These are phyloP conservation scores for Raja brachyura DNA, from an alignment of 2,113 vertebrate genomes.

Conservation along the genomic window DNA sequence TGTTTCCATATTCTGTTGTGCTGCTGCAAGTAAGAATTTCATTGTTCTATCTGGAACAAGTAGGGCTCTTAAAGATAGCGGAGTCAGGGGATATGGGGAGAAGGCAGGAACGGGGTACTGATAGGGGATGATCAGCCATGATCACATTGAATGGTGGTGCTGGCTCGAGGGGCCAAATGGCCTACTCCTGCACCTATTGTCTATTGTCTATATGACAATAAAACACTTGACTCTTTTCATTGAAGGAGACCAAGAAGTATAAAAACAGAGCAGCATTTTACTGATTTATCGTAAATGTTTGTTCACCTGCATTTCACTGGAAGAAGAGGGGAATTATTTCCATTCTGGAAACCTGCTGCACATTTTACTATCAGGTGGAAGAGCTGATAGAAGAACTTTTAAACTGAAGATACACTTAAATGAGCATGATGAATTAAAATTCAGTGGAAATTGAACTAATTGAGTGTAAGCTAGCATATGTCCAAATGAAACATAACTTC, in stretches of 20 bases:
- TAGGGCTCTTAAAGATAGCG: no score
- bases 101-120: no score
- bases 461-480: neutral
- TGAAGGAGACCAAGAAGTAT: neutral
- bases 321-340: neutral
- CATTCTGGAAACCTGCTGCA: neutral
- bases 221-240: neutral
- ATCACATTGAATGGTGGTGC: no score
- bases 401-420: neutral
- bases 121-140: no score
- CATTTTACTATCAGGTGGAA: neutral
- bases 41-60: no score
- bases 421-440: neutral
- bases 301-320: neutral
- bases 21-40: no score
- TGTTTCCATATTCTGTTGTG: no score
- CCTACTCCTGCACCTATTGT: no score
- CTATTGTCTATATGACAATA: no score
- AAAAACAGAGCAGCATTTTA: neutral
- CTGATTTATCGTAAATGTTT: neutral
- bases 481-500: neutral
- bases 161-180: no score
- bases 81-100: no score
- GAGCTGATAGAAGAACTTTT: neutral
- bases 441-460: neutral